Evolutionary conservation across 2,888 invertebrate genomes (phyloP), one percentile per base, ranked within the genome.

Genomic region (Amphiduros pacificus): DNA sequence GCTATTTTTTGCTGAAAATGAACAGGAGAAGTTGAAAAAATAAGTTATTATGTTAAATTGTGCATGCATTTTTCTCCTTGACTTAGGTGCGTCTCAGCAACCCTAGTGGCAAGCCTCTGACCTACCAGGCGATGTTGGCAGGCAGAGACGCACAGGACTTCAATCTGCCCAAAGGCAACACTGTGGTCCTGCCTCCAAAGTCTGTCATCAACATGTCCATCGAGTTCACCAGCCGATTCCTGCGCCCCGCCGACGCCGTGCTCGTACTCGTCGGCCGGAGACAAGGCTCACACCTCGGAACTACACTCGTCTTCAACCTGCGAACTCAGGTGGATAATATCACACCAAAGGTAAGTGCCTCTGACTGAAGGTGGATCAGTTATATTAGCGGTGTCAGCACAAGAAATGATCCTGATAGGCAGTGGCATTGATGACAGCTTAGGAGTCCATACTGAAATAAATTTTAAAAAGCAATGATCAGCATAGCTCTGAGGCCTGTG

Each of bases 1-100:
- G n/a, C n/a, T n/a, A n/a, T n/a, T n/a, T n/a, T n/a, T n/a, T n/a
- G n/a, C n/a, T n/a, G n/a, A n/a, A n/a, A n/a, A n/a, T n/a, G n/a
- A n/a, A n/a, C n/a, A n/a, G n/a, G n/a, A n/a, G n/a, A n/a, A n/a
- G n/a, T n/a, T n/a, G n/a, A n/a, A n/a, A n/a, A n/a, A n/a, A n/a
- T n/a, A n/a, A n/a, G n/a, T n/a, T n/a, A n/a, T n/a, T n/a, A n/a
- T n/a, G n/a, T n/a, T n/a, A n/a, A n/a, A n/a, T n/a, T n/a, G n/a
- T n/a, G n/a, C n/a, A n/a, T n/a, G n/a, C n/a, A n/a, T n/a, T n/a
- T n/a, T n/a, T n/a, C n/a, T n/a, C n/a, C n/a, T n/a, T n/a, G n/a
- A n/a, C n/a, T n/a, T n/a, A 82, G 80, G 76, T 82, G 28, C 77
- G 77, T 58, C 61, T 82, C 41, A 76, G 71, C 57, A 82, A 82